Evolutionary conservation across 2,888 invertebrate species (phyloP), one percentile per base, ranked within the genome.

Genomic region (Ophioninae sp.): DNA sequence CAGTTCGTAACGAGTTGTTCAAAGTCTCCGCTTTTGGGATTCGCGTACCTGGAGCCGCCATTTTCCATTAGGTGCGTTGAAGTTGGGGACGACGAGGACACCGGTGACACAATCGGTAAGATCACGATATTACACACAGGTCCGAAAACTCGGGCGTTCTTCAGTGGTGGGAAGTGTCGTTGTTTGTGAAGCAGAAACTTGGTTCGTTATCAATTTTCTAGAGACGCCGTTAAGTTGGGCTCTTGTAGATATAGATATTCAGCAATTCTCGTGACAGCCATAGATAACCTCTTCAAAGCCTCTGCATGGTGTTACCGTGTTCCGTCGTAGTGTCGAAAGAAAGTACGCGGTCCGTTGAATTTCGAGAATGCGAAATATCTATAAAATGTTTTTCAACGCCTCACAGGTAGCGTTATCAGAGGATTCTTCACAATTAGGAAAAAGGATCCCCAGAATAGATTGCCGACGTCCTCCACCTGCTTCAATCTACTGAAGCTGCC

Each of bases 61-160:
- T 99, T 99, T 94, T 99, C 99, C 0, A 99, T 99, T 90, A 96
- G 99, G 78, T 99, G 99, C 93, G 99, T 99, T 0, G 99, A 99
- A 94, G 99, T 99, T 37, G 98, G 98, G 3, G 99, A 99, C 91
- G 99, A 99, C 91, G 98, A 98, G 93, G 98, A 98, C 89, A 97
- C 97, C 0, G 98, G 98, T 0, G 97, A 97, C 87, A 97, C 97
- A 7, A 96, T 97, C 87, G 96, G 96, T 96, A 93, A 92, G 86
- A 41, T 44, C 41, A 41, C 41, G 41, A 21, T 61, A 7, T 61
- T 61, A 23, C 62, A 30, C 30, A 23, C 62, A 23, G 23, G 62
- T 61, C 61, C 23, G 21, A 23, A 23, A 61, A 61, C 61, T 61
- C 23, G 10, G 61, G 61, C 61, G 23, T 13, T 23, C 10, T 62